Conservation (phyloP, 35 echinoderm and acorn worm species). For the Heliocidaris tuberculata region DNA sequence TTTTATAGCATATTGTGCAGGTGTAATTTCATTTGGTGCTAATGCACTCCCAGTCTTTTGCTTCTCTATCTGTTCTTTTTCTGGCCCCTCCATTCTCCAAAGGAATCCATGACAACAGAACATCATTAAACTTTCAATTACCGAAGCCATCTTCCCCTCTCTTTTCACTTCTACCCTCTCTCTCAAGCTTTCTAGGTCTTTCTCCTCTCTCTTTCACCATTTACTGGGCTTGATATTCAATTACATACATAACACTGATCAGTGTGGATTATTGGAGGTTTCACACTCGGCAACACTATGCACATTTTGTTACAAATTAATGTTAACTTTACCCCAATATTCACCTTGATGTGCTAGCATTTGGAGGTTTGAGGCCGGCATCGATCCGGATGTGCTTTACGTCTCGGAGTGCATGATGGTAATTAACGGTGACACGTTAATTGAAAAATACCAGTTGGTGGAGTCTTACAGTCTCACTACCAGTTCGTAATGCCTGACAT, state of each 20-base stretch:
- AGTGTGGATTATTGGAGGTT: not conserved
- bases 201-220: not conserved
- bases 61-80: not conserved
- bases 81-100: not conserved
- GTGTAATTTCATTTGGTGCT: no score
- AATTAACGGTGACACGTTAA: constrained; percentile 5
- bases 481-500: not conserved
- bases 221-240: not conserved
- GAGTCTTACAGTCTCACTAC: not conserved
- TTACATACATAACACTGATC: not conserved
- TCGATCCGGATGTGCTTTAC: not conserved
- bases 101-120: no score
- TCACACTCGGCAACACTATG: no score
- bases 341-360: not conserved
- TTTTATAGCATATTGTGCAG: no score
- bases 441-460: not conserved
- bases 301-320: no score
- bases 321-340: not conserved
- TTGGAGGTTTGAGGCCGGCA: not conserved
- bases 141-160: not conserved
- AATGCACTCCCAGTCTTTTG: not conserved
- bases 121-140: not conserved
- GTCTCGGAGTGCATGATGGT: not conserved
- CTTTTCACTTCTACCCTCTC: not conserved
- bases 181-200: not conserved